phyloP scores from a whole-genome alignment of 2,888 invertebrate genomes.

The Orchesella flavescens region DNA sequence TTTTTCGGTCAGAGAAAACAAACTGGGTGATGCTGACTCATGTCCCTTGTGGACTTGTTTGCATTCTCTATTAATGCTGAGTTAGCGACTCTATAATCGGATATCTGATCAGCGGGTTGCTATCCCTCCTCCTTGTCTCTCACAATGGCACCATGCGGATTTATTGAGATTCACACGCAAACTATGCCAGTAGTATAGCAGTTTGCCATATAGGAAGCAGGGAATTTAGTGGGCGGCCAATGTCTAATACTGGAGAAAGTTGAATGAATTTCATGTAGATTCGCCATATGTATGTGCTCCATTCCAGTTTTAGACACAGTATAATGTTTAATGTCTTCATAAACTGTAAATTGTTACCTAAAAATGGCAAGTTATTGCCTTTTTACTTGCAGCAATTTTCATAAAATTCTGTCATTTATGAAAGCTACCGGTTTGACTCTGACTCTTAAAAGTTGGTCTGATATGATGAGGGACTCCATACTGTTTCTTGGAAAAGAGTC shows the following conservation, averaged over 20 bases:
- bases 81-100: slow-evolving; percentile 49
- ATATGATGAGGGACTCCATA: no score
- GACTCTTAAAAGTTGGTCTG: no score
- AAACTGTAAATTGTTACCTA: neutral
- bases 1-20: slow-evolving; percentile 38
- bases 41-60: slow-evolving; percentile 45
- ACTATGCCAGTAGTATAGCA: neutral
- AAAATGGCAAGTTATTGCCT: no score
- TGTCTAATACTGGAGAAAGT: slow-evolving; percentile 6
- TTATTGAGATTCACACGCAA: slow-evolving; percentile 35
- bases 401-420: no score
- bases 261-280: slow-evolving; percentile 6
- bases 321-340: slow-evolving; percentile 9
- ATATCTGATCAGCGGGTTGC: slow-evolving; percentile 43
- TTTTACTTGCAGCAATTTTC: no score
- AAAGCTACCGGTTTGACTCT: no score
- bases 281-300: neutral
- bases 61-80: slow-evolving; percentile 52
- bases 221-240: slow-evolving; percentile 25
- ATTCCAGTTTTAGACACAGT: neutral
- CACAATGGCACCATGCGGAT: slow-evolving; percentile 44
- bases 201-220: neutral
- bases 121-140: slow-evolving; percentile 20
- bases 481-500: no score
- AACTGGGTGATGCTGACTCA: slow-evolving; percentile 47